Base-by-base conservation (phyloP, 2,113 vertebrate species). In the Conger conger region DNA sequence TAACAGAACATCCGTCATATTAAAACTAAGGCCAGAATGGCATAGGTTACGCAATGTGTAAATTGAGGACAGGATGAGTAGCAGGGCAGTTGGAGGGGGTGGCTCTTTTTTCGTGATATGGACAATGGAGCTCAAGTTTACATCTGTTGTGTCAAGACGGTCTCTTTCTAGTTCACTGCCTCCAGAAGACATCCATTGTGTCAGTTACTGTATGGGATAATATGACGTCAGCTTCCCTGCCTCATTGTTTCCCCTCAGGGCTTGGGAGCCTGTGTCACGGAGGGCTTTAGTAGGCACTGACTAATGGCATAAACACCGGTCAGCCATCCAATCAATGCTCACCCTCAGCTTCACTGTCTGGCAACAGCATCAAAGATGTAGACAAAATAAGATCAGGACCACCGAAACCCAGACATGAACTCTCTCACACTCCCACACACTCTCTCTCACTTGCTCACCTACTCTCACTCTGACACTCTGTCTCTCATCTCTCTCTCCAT, bases 71-170 rank as follows among this genome's bases (percentile, higher is more conserved):
- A 30, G 68, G n/a, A 73, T 4, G 68, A 9, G 27, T 73, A n/a
- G 9, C 27, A 6, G n/a, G 68, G n/a, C 68, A 79, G 79, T 45
- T n/a, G 27, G 79, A n/a, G 79, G 18, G 40, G 79, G 79, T 42
- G 40, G 38, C 27, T 36, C 79, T 80, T 15, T 80, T 45, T 27
- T 20, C 38, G 38, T 42, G 9, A 23, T 50, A 6, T 0, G 77
- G 79, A 80, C 79, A 80, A 80, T 80, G 27, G 79, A 50, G 79
- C 79, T 45, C 37, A 40, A 45, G 79, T 42, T 45, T 80, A 80
- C 38, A 80, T 80, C 79, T 30, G 79, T 80, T n/a, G 38, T 80
- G 79, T 80, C 79, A 80, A 80, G 79, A 80, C 37, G 23, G 79
- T 30, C 79, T 80, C 79, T 80, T 80, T 80, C 79, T 45, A n/a